phyloP scores from a whole-genome alignment of 2,888 invertebrate species.

The Petrolisthes manimaculis region DNA sequence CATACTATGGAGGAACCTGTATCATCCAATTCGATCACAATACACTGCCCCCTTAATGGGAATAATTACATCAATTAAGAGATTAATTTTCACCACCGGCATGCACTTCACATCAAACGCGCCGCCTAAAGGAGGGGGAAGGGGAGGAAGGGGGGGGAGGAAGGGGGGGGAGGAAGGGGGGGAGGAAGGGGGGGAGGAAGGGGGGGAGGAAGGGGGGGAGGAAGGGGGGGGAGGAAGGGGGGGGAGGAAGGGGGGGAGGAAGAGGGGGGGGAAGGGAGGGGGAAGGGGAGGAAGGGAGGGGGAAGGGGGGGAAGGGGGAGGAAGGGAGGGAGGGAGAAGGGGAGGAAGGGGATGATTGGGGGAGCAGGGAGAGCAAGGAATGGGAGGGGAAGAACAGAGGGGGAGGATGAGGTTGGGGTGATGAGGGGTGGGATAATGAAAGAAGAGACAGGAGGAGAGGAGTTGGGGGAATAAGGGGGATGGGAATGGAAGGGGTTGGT shows the following conservation, averaged over 20 bases:
- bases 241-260: neutral
- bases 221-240: neutral
- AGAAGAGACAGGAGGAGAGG: neutral
- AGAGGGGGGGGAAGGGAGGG: neutral
- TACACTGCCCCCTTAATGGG: constrained; percentile 36
- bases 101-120: constrained; percentile 51
- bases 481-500: neutral
- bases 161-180: neutral
- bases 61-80: constrained; percentile 58
- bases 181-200: neutral
- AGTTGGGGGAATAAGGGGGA: neutral
- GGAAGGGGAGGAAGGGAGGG: neutral
- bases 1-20: neutral
- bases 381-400: neutral
- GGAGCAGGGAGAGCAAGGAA: neutral
- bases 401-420: neutral
- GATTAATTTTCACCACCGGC: constrained; percentile 53
- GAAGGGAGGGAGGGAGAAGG: neutral
- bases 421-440: neutral
- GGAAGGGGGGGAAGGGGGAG: neutral
- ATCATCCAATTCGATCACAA: constrained; percentile 17
- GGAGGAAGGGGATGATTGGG: neutral
- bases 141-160: neutral
- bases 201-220: neutral
- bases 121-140: constrained; percentile 28